Evolutionary conservation across 2,888 invertebrate genomes (phyloP).

Genomic region (Plutella xylostella): DNA sequence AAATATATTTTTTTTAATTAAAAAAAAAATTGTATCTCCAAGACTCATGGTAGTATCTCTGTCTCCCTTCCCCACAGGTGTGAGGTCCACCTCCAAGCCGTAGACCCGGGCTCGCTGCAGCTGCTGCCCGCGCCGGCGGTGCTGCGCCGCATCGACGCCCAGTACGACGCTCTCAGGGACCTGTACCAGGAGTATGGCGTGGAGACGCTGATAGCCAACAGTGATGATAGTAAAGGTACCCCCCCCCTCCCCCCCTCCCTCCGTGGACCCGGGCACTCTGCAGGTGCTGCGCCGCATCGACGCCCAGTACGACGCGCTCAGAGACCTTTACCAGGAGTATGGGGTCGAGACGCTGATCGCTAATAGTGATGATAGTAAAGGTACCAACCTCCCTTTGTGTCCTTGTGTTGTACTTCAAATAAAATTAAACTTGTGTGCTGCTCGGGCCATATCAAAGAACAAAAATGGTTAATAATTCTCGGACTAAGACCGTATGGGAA

Average conservation of each 20-base stretch:
- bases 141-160: conserved; percentile 83
- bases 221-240: conserved; percentile 53
- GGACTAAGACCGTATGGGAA: too few relatives aligned
- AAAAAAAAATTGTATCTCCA: too few relatives aligned
- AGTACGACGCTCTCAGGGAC: conserved; percentile 86
- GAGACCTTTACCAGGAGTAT: conserved; percentile 68
- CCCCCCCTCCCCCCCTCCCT: too few relatives aligned
- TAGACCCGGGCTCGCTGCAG: conserved; percentile 78
- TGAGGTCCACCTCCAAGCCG: conserved; percentile 87
- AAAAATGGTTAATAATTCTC: too few relatives aligned
- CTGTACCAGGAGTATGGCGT: conserved; percentile 58
- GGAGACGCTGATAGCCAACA: conserved; percentile 54
- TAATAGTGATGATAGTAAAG: conserved; percentile 51
- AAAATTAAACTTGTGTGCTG: too few relatives aligned
- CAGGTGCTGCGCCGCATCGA: conserved; percentile 86
- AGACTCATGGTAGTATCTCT: too few relatives aligned
- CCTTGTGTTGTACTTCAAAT: too few relatives aligned
- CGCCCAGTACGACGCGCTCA: conserved; percentile 86
- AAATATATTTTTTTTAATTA: conserved; percentile 4
- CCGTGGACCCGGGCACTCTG: conserved; percentile 79
- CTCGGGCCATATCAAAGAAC: neutral
- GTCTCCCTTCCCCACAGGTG: conserved; percentile 76
- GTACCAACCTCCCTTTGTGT: too few relatives aligned
- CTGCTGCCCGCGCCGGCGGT: conserved; percentile 84
- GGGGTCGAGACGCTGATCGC: conserved; percentile 59